These are phyloP conservation scores for Eugnorisma glareosa DNA, from an alignment of 2,888 invertebrate genomes.

Conservation along the genomic window DNA sequence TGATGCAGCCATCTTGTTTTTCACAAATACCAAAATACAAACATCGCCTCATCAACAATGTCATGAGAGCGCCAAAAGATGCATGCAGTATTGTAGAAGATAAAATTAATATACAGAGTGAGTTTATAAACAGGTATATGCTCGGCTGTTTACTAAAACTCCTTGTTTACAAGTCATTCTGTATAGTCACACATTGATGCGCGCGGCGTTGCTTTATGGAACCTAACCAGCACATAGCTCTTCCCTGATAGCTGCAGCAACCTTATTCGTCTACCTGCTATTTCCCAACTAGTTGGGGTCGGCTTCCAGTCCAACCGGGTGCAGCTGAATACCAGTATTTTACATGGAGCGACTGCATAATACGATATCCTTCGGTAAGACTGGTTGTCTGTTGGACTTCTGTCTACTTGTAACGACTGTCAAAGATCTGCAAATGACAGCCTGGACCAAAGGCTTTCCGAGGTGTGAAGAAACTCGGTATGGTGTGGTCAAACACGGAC, in stretches of 20 bases:
- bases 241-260: not conserved
- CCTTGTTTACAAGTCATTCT: slow-evolving; percentile 1
- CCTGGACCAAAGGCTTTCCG: not conserved
- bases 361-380: no score
- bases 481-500: not conserved
- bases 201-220: not conserved
- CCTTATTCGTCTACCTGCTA: not conserved
- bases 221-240: not conserved
- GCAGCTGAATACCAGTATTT: not conserved
- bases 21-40: not conserved
- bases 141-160: not conserved
- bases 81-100: not conserved
- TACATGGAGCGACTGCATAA: not conserved
- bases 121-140: not conserved
- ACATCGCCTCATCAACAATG: not conserved
- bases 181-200: not conserved
- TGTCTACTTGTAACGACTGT: not conserved
- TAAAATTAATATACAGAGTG: slow-evolving; percentile 1
- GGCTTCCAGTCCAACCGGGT: not conserved
- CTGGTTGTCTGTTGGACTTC: no score
- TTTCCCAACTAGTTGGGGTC: not conserved
- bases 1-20: not conserved
- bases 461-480: not conserved
- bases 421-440: not conserved
- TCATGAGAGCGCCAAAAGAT: not conserved